A percentile compares a stretch with the other conserved stretches of the same genome.
Evolutionary conservation across 2,888 invertebrate genomes (phyloP).

Genomic region (Gortyna flavago): DNA sequence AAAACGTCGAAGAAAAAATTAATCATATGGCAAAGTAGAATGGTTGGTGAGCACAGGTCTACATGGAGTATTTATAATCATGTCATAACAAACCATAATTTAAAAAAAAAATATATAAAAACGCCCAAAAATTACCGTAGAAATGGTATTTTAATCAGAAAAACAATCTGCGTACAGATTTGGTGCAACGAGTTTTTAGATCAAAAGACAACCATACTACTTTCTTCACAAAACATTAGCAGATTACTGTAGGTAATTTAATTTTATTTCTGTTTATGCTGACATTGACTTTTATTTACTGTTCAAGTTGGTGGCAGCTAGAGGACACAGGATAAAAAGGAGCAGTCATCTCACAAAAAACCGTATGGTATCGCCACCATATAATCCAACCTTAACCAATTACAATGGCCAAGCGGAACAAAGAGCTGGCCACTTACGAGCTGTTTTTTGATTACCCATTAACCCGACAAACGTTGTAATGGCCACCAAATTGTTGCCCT

Average conservation of each 20-base stretch:
- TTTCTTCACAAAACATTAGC: not conserved
- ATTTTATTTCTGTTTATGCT: not conserved
- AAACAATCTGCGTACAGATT: not conserved
- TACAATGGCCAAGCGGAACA: constrained; percentile 64
- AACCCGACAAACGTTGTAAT: constrained; percentile 69
- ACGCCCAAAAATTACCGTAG: no score
- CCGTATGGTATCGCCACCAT: constrained; percentile 29
- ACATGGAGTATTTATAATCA: constrained; percentile 56
- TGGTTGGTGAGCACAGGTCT: constrained; percentile 35
- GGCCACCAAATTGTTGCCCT: constrained; percentile 60
- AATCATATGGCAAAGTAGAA: constrained; percentile 58
- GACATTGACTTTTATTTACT: not conserved
- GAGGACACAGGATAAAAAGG: not conserved
- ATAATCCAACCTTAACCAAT: constrained; percentile 49
- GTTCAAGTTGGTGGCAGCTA: not conserved
- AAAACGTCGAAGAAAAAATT: constrained; percentile 62
- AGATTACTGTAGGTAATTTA: no score
- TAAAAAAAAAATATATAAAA: no score
- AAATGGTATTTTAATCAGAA: not conserved
- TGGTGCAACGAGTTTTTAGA: not conserved
- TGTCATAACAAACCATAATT: no score
- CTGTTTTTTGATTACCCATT: constrained; percentile 70
- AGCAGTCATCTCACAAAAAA: not conserved
- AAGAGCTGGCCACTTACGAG: constrained; percentile 65
- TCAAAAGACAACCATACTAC: not conserved